Percentiles rank a stretch among this genome's conserved stretches.
Conservation (phyloP, 2,797 vertebrate species). For the Pitangus sulphuratus region DNA sequence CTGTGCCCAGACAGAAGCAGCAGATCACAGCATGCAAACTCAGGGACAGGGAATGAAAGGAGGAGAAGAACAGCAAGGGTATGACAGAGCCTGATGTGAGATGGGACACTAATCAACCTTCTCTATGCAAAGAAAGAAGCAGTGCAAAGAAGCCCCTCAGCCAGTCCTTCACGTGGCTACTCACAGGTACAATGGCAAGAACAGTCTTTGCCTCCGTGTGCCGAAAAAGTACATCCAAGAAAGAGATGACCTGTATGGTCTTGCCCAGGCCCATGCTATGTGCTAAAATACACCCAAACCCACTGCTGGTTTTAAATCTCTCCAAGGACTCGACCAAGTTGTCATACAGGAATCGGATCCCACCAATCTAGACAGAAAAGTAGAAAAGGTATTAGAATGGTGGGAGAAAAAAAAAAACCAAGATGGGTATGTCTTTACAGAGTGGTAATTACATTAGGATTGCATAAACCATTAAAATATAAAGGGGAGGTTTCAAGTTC, state of each 20-base stretch:
- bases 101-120: background rate
- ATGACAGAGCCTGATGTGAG: background rate
- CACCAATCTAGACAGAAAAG: conserved; percentile 85
- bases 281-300: conserved; percentile 97
- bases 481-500: background rate
- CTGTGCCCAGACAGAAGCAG: background rate
- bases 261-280: conserved; percentile 99
- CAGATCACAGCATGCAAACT: background rate
- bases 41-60: background rate
- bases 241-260: conserved; percentile 98
- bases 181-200: conserved; percentile 96
- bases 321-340: conserved; percentile 97
- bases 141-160: background rate
- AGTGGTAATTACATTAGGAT: background rate
- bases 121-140: background rate
- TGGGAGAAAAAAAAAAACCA: background rate
- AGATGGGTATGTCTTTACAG: background rate
- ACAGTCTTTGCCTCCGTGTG: conserved; percentile 97
- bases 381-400: background rate
- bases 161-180: conserved; percentile 32
- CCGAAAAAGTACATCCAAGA: conserved; percentile 92
- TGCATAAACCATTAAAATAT: background rate
- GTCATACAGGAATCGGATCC: conserved; percentile 98
- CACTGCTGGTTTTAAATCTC: conserved; percentile 92
- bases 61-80: background rate